Evolutionary conservation across 2,888 invertebrate genomes (phyloP).

Genomic region (Tenodera sinensis): DNA sequence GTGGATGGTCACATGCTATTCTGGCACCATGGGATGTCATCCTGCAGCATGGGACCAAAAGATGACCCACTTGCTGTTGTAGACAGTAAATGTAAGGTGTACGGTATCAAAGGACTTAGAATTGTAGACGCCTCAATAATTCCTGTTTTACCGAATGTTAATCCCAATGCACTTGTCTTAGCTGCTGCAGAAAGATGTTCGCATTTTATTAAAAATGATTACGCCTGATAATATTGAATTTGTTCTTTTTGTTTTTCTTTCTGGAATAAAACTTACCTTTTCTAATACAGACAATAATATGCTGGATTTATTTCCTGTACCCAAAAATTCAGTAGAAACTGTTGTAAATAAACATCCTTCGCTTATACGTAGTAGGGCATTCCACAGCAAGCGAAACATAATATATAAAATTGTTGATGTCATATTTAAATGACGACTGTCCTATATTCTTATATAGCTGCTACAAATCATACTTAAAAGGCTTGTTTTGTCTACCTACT

Average conservation of each 20-base stretch:
- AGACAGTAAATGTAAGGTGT: not conserved
- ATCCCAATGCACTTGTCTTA: not conserved
- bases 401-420: too few species aligned
- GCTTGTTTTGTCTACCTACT: too few species aligned
- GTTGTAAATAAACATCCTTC: too few species aligned
- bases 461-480: too few species aligned
- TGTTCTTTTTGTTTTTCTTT: not conserved
- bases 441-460: too few species aligned
- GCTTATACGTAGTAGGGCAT: too few species aligned
- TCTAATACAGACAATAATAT: too few species aligned
- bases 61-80: not conserved
- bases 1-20: not conserved
- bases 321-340: too few species aligned
- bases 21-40: not conserved
- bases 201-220: not conserved
- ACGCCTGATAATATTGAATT: not conserved
- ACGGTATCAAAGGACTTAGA: not conserved
- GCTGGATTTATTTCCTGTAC: too few species aligned
- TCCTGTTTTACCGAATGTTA: not conserved
- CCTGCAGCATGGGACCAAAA: not conserved
- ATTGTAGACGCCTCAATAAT: not conserved
- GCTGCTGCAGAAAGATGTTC: not conserved
- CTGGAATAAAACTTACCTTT: not conserved
- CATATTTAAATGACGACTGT: too few species aligned
- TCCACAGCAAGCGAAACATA: too few species aligned